Percentiles rank a stretch among this genome's conserved stretches.
phyloP scores from a whole-genome alignment of 1,140 invertebrate species.

The Procambarus virginalis region DNA sequence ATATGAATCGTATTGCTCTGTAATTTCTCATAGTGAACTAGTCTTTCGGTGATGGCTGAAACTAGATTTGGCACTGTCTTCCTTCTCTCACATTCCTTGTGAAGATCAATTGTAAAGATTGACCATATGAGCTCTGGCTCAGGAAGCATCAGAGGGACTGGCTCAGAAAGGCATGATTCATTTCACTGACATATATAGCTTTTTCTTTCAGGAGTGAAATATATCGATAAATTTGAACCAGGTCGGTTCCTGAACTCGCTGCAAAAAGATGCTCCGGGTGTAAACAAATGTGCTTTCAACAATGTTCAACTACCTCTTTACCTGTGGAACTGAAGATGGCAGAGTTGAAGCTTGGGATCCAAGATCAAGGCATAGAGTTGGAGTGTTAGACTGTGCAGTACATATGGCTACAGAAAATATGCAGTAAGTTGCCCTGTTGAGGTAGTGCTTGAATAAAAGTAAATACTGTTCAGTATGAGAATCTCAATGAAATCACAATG shows the following conservation, averaged over 20 bases:
- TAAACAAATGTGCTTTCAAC: conserved; percentile 93
- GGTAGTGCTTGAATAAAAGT: not conserved
- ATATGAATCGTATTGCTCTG: no score
- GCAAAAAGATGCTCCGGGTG: conserved; percentile 82
- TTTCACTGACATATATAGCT: not conserved
- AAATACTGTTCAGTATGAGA: no score
- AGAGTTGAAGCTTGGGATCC: conserved; percentile 98
- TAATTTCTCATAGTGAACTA: no score
- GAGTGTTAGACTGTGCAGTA: conserved; percentile 86
- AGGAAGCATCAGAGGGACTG: no score
- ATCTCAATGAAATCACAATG: no score
- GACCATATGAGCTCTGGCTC: no score
- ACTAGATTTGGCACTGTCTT: no score
- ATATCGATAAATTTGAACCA: conserved; percentile 94
- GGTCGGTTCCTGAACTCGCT: conserved; percentile 92
- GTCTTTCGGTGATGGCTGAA: no score
- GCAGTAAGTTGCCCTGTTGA: conserved; percentile 26
- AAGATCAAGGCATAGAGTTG: conserved; percentile 83
- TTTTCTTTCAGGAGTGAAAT: conserved; percentile 83
- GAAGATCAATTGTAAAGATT: no score
- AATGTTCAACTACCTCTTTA: conserved; percentile 89
- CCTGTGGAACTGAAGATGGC: conserved; percentile 93
- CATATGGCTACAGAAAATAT: conserved; percentile 58
- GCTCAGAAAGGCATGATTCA: not conserved
- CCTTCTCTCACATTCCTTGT: no score